These are phyloP conservation scores for Pseudococcus longispinus DNA, from an alignment of 2,888 invertebrate genomes.

Conservation along the genomic window DNA sequence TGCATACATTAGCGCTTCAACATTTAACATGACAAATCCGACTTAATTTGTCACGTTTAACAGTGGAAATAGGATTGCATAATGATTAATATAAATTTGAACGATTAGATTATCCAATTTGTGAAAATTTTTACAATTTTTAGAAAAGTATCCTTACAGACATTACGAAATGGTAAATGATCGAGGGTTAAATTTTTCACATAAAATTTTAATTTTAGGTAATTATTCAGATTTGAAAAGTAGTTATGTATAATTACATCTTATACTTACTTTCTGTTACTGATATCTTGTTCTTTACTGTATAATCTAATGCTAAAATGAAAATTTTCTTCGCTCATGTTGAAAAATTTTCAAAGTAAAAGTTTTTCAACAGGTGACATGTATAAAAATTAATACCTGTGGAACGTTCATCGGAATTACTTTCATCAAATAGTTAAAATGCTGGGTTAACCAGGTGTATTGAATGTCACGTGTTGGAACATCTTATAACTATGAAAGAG, in stretches of 20 bases:
- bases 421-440: constrained; percentile 51
- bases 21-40: constrained; percentile 38
- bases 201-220: constrained; percentile 22
- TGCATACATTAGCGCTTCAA: constrained; percentile 28
- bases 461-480: constrained; percentile 55
- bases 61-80: constrained; percentile 10
- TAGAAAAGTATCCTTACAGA: neutral
- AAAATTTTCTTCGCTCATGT: neutral
- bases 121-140: constrained; percentile 18
- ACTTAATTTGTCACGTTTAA: constrained; percentile 38
- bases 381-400: neutral
- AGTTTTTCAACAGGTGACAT: neutral
- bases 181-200: neutral
- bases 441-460: constrained; percentile 36
- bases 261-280: neutral
- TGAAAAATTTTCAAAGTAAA: neutral
- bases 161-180: neutral
- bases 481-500: constrained; percentile 53
- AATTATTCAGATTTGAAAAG: constrained; percentile 17
- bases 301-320: neutral
- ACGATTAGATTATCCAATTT: constrained; percentile 31
- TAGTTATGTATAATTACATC: constrained; percentile 2
- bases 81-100: constrained; percentile 33
- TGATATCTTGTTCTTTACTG: no score
- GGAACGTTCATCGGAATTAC: constrained; percentile 41